Percentiles rank a stretch among this genome's conserved stretches.
phyloP scores from a whole-genome alignment of 2,797 vertebrate genomes.

The Antrozous pallidus region DNA sequence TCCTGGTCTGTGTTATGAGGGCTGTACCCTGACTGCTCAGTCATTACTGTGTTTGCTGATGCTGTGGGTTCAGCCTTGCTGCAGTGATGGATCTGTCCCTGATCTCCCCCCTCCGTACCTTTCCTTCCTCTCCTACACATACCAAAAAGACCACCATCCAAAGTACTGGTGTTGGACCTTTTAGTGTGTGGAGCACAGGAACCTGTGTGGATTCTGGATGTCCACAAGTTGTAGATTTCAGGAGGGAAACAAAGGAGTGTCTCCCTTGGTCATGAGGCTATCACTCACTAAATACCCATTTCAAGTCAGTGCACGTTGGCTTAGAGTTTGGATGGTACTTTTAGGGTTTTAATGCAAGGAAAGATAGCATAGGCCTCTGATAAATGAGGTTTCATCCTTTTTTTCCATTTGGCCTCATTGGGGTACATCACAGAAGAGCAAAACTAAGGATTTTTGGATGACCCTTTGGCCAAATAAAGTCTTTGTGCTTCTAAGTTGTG shows the following conservation, averaged over 20 bases:
- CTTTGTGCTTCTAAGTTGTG: too few relatives aligned
- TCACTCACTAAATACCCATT: not conserved
- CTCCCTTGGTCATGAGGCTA: not conserved
- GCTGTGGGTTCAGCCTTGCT: not conserved
- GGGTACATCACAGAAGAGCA: not conserved
- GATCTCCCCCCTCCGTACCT: not conserved
- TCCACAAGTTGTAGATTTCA: not conserved
- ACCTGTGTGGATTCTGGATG: not conserved
- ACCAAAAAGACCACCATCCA: not conserved
- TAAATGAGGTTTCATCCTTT: not conserved
- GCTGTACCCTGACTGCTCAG: not conserved
- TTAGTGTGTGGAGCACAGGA: not conserved
- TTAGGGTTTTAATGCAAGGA: not conserved
- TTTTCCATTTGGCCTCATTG: not conserved
- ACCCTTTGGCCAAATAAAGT: too few relatives aligned
- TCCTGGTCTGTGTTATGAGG: too few relatives aligned
- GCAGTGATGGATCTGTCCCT: not conserved
- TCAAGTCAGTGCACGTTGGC: not conserved
- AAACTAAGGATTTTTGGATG: not conserved
- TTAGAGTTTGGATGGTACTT: not conserved
- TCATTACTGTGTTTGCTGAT: not conserved
- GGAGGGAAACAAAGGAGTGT: not conserved
- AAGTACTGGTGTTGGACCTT: not conserved
- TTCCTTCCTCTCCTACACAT: not conserved
- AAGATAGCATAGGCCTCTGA: not conserved